phyloP scores from a whole-genome alignment of 92 coral and sea anemone species.

The Parazoanthus atlanticus region DNA sequence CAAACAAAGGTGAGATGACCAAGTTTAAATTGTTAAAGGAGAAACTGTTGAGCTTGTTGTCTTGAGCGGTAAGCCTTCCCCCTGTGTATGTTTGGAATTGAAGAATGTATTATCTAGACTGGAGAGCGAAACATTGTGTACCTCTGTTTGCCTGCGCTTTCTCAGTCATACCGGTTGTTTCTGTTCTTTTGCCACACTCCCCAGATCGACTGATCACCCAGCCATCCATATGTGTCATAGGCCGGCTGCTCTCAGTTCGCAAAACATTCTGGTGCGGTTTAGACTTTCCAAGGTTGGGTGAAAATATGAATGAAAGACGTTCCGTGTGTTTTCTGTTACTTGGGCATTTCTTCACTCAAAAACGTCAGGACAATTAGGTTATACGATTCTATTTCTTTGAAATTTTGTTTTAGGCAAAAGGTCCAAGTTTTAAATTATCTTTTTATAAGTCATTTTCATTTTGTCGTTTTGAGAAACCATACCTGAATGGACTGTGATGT shows the following conservation, averaged over 20 bases:
- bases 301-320: too few species aligned
- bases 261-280: conserved; percentile 10
- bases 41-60: not conserved
- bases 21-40: not conserved
- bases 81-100: not conserved
- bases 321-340: too few species aligned
- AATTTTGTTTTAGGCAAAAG: too few species aligned
- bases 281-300: too few species aligned
- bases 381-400: too few species aligned
- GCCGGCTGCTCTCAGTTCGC: not conserved
- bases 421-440: too few species aligned
- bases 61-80: not conserved
- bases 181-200: not conserved
- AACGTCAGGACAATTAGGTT: too few species aligned
- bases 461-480: too few species aligned
- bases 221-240: not conserved
- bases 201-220: not conserved
- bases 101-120: too few species aligned
- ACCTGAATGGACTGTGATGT: too few species aligned
- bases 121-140: not conserved
- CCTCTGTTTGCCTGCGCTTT: not conserved
- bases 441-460: too few species aligned
- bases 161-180: not conserved
- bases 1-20: not conserved
- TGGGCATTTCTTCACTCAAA: too few species aligned